phyloP scores from a whole-genome alignment of 2,113 vertebrate species.

The Mormyrus lacerda region DNA sequence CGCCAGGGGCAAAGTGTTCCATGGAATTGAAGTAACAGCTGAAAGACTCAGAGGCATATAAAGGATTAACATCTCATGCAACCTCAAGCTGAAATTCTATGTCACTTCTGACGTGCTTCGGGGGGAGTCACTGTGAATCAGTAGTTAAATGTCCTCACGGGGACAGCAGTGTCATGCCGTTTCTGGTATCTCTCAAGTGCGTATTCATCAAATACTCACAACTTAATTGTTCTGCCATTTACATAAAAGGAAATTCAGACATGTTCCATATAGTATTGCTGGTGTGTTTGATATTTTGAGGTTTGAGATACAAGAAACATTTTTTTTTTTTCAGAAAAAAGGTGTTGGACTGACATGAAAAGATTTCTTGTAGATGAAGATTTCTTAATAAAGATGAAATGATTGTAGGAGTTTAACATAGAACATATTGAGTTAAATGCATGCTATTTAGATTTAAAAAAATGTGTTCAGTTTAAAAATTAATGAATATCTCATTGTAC shows the following conservation, averaged over 20 bases:
- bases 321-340: not conserved
- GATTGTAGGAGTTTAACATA: not conserved
- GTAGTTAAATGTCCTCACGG: constrained; percentile 2
- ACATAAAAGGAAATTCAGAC: not conserved
- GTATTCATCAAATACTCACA: not conserved
- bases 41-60: constrained; percentile 54
- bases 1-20: constrained; percentile 65
- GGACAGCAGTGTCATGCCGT: not conserved
- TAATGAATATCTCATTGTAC: not conserved
- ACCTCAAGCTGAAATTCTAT: constrained; percentile 52
- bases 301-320: not conserved
- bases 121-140: constrained; percentile 6
- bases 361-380: not conserved
- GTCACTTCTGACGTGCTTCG: constrained; percentile 36
- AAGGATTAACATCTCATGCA: constrained; percentile 55
- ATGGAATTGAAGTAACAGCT: constrained; percentile 56
- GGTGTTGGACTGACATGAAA: not conserved
- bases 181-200: not conserved
- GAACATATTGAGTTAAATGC: not conserved
- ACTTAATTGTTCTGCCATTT: not conserved
- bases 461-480: not conserved
- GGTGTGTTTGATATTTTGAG: not conserved
- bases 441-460: not conserved
- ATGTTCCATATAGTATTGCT: not conserved
- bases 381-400: not conserved